Evolutionary conservation across 2,113 vertebrate genomes (phyloP), one percentile per base, ranked within the genome.

Genomic region (Odontophorus gujanensis): DNA sequence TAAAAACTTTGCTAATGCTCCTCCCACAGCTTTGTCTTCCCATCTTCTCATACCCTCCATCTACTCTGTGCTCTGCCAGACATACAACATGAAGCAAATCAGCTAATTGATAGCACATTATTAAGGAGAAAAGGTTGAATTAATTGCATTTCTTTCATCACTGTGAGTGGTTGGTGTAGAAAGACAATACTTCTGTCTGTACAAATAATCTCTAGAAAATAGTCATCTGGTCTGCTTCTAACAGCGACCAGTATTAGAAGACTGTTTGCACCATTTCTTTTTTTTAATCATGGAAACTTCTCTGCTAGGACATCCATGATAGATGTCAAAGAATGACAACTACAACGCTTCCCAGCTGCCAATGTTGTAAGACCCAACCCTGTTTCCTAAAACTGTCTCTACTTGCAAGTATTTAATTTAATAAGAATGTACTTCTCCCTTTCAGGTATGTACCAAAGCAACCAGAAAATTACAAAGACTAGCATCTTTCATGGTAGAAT

Each of bases 141-240:
- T 28, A 1, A 4, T 7, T 61, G 40, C 6, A 57, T 73, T 85
- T 92, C 45, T 73, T 78, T 2, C 2, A 57, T 3, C 3, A 30
- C 1, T 65, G 30, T 58, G 48, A 61, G 6, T 62, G 7, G 9
- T 57, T 62, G 7, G 9, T 65, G 15, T 25, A 77, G 73, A 28
- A 69, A 2, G 2, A 2, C 3, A 2, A 0, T 66, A 65, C 36
- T 48, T 14, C 8, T 45, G 65, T 11, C 7, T 82, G 7, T 65
- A 38, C 3, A 43, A 67, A 76, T 45, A 84, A 75, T 9, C 57
- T 57, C n/a, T 48, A 57, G 48, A 75, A 57, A 38, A 11, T 15
- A 86, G 7, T 14, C 74, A 26, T 21, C 13, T 68, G 20, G 78
- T 30, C 3, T 78, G 13, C 13, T 71, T 65, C 51, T 71, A 51